phyloP scores from a whole-genome alignment of 37 sponge, comb jelly and placozoan species.

The Ephydatia muelleri region DNA sequence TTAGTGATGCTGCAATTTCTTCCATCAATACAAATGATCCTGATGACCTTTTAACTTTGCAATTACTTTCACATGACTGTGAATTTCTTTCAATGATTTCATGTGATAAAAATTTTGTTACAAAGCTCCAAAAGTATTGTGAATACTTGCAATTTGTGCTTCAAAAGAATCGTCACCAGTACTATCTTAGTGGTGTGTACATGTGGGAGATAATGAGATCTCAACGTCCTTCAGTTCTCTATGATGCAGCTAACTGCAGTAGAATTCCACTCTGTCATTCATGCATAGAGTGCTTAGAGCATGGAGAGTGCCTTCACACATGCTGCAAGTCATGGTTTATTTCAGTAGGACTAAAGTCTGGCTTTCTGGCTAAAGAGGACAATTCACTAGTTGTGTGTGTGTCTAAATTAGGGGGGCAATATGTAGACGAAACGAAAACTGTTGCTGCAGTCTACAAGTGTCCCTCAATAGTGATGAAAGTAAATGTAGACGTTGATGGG shows the following conservation, averaged over 20 bases:
- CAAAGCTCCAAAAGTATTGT: neutral
- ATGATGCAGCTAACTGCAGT: neutral
- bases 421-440: neutral
- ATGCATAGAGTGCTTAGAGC: neutral
- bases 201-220: neutral
- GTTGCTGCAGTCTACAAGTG: neutral
- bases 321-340: constrained; percentile 1
- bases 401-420: neutral
- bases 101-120: neutral
- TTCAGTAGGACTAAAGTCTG: neutral
- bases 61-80: neutral
- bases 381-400: neutral
- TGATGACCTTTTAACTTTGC: neutral
- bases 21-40: neutral
- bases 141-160: constrained; percentile 1
- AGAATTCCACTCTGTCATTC: neutral
- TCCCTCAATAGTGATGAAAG: neutral
- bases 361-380: neutral
- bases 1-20: neutral
- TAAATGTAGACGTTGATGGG: neutral
- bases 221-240: neutral
- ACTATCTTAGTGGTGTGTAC: constrained; percentile 1
- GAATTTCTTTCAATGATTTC: neutral
- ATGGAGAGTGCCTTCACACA: neutral
- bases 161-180: neutral